Evolutionary conservation across 2,888 invertebrate species (phyloP), one percentile per base, ranked within the genome.

Genomic region (Ichneumoninae sp.): DNA sequence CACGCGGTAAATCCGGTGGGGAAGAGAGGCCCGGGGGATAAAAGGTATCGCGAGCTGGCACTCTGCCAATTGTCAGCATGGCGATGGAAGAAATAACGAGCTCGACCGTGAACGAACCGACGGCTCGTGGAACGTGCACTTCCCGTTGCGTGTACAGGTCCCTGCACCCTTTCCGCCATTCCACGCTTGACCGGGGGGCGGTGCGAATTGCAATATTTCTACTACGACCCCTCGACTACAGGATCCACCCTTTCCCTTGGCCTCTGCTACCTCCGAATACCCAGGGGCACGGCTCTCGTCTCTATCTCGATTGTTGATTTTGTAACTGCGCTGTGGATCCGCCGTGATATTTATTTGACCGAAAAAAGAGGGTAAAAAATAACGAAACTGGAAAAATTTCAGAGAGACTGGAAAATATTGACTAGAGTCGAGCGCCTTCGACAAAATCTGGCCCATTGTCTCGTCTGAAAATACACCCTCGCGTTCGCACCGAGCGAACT

Each of bases 1-100:
- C 60, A 76, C 65, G 47, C 66, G 66, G 66, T 30, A 80, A 72
- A 72, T 80, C 57, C 66, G 52, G 72, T 44, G 50, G 78, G 33
- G 66, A 75, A 10, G 85, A 75, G 75, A 71, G 47, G 65, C 84
- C 83, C 88, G 87, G 87, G 88, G 89, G 87, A 86, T 86, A 86
- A 88, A 89, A 89, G 88, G 89, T 89, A 89, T 89, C 84, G 88
- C 87, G 89, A 88, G 88, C 79, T 84, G 84, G 84, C 84, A 82
- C 81, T 84, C 65, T 84, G 84, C 84, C 84, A 81, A 84, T 84
- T 84, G 84, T 84, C 84, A 78, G 84, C 84, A 81, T 78, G 78
- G 81, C 81, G 84, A 81, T 84, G 84, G 75, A 78, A 81, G 84
- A 84, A 84, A 84, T 84, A 84, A 84, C 84, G 84, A 84, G 84